phyloP scores from a whole-genome alignment of 2,113 vertebrate species.

The Xiphias gladius region DNA sequence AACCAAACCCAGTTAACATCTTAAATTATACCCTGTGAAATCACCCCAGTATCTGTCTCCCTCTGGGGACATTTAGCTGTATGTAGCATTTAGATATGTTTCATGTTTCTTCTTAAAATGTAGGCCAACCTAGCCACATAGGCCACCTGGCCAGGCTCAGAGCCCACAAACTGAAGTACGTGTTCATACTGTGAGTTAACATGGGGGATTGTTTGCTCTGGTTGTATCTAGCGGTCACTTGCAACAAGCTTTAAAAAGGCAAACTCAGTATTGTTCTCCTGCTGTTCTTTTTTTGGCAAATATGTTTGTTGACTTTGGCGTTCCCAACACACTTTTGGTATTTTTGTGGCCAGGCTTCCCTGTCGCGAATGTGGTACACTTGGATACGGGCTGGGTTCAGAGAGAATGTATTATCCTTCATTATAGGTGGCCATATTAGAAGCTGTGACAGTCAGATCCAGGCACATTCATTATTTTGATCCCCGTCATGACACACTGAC shows the following conservation, averaged over 20 bases:
- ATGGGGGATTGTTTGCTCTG: not conserved
- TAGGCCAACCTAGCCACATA: slow-evolving; percentile 42
- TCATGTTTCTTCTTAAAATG: slow-evolving; percentile 57
- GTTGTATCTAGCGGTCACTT: not conserved
- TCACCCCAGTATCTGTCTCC: slow-evolving; percentile 61
- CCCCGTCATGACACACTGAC: not conserved
- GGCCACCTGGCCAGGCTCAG: slow-evolving; percentile 36
- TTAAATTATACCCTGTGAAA: slow-evolving; percentile 72
- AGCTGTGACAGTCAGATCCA: not conserved
- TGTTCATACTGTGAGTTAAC: slow-evolving; percentile 6
- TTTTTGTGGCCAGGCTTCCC: not conserved
- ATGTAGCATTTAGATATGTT: slow-evolving; percentile 66
- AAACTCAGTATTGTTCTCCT: not conserved
- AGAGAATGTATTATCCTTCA: not conserved
- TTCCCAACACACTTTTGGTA: not conserved
- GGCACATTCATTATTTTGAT: not conserved
- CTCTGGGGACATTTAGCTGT: slow-evolving; percentile 68
- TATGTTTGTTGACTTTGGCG: not conserved
- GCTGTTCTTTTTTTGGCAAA: not conserved
- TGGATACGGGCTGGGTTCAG: no score
- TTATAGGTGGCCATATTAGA: not conserved
- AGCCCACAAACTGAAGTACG: not conserved
- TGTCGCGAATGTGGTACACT: not conserved
- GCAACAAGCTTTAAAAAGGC: not conserved
- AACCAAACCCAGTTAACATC: slow-evolving; percentile 58